Evolutionary conservation across 2,113 vertebrate species (phyloP).

Genomic region (Apteryx owenii): DNA sequence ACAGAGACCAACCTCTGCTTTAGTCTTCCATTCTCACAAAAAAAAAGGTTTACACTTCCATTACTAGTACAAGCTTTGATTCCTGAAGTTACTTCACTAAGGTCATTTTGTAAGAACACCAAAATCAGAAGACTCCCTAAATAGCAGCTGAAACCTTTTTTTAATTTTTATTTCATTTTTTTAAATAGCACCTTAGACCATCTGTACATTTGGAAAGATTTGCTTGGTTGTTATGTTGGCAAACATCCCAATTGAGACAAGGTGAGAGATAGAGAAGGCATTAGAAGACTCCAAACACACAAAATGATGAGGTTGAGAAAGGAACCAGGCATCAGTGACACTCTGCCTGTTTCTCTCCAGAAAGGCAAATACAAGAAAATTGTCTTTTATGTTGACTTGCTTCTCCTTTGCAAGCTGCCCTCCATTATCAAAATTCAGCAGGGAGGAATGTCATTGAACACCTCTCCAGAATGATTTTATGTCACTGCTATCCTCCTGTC

Average conservation of each 20-base stretch:
- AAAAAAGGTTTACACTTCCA: not conserved
- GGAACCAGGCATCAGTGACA: fast-evolving
- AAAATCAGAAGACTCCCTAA: not conserved
- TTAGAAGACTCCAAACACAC: not conserved
- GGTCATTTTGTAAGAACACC: not conserved
- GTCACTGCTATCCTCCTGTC: not conserved
- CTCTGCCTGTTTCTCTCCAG: not conserved
- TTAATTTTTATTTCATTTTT: not conserved
- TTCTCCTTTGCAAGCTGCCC: not conserved
- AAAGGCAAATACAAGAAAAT: not conserved
- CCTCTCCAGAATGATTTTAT: not conserved
- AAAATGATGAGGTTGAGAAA: not conserved
- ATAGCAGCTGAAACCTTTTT: not conserved
- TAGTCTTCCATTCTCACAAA: not conserved
- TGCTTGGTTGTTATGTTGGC: fast-evolving
- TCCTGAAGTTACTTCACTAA: not conserved
- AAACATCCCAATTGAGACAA: not conserved
- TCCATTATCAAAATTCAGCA: not conserved
- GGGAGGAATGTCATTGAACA: not conserved
- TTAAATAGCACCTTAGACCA: not conserved
- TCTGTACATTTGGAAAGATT: not conserved
- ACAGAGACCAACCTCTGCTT: not conserved
- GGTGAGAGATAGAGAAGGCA: not conserved
- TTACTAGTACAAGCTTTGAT: not conserved
- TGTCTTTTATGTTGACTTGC: not conserved